Evolutionary conservation across 2,888 invertebrate genomes (phyloP).

Genomic region (Drosophila limbata): DNA sequence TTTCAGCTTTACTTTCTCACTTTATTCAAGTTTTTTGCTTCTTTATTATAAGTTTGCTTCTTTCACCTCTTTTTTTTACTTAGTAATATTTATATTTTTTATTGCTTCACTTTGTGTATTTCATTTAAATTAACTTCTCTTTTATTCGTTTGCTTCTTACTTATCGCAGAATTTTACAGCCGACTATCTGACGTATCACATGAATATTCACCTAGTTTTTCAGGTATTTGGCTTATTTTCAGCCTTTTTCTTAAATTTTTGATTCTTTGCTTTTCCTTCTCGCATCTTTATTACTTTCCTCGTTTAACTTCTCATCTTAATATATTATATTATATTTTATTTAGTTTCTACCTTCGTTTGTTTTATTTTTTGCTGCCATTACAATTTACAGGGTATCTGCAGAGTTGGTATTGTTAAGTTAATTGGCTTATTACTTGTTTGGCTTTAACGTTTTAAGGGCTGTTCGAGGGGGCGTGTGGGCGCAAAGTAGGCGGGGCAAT

Average conservation of each 20-base stretch:
- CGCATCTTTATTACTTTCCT: neutral
- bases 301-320: neutral
- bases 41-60: neutral
- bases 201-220: too few species aligned
- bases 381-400: slow-evolving; percentile 37
- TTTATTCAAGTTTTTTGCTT: neutral
- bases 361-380: neutral
- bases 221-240: too few species aligned
- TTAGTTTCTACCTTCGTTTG: neutral
- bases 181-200: too few species aligned
- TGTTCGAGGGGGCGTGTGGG: slow-evolving; percentile 14
- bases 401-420: neutral
- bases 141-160: neutral
- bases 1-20: neutral
- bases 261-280: too few species aligned
- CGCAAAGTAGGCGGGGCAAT: slow-evolving; percentile 24
- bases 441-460: slow-evolving; percentile 52
- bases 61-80: too few species aligned
- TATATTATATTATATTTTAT: neutral
- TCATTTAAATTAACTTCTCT: neutral
- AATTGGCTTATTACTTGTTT: slow-evolving; percentile 53
- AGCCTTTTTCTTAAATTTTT: too few species aligned
- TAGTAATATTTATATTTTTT: neutral
- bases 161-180: too few species aligned
- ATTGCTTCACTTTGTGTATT: too few species aligned